Evolutionary conservation across 2,797 vertebrate genomes (phyloP), one percentile per base, ranked within the genome.

Genomic region (Rhinophrynus dorsalis): DNA sequence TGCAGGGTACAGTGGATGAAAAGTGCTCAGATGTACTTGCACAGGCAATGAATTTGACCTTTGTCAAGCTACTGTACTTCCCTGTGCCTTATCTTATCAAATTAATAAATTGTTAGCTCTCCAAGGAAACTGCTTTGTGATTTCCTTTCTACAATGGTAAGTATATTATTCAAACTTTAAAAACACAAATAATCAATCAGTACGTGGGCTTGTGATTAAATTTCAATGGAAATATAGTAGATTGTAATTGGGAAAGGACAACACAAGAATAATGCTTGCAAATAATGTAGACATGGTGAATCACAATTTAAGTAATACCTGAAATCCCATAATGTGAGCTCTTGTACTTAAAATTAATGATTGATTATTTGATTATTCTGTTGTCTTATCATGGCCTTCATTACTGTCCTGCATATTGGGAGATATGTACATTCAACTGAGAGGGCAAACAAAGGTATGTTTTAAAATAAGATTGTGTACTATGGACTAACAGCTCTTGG

Each of bases 51-150:
- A 35, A 51, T 40, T 65, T 72, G 69, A 72, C 69, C 69, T 72
- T 72, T 72, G 69, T 72, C 26, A 65, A 58, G 61, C 60, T 65
- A 72, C 69, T 64, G 51, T 71, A 65, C 69, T 72, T 72, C 69
- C 69, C 33, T 65, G 61, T 72, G 44, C 52, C 63, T 72, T 72
- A 72, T 72, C 69, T 72, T 65, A 72, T 72, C 69, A 65, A 65
- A 72, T 72, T 72, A 72, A 51, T 72, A 72, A 72, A 72, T 72
- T 65, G 52, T 65, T 58, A 72, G 61, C 69, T 72, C 69, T 72
- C 69, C 69, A 72, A 72, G 69, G 69, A 72, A 65, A 72, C 69
- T 72, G 69, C 60, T 72, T 51, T 65, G 69, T 65, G 54, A 59
- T 72, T 65, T 72, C 69, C 69, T 65, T 65, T 72, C 35, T 50